phyloP scores from a whole-genome alignment of 2,888 invertebrate genomes.

The Ochlodes sylvanus region DNA sequence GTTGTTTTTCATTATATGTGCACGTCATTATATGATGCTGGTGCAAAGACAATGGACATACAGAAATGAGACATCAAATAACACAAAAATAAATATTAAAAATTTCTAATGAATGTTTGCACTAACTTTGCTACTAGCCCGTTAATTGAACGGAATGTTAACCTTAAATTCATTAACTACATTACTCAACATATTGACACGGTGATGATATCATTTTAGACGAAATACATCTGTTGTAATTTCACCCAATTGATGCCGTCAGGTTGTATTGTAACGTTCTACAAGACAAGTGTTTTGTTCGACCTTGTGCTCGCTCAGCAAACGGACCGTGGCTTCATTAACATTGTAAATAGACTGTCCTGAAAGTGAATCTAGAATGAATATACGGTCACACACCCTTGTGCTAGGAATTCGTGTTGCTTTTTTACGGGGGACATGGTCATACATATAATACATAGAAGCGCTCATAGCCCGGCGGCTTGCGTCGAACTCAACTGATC shows the following conservation, averaged over 20 bases:
- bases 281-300: constrained; percentile 34
- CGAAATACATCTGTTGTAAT: constrained; percentile 18
- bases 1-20: too few species aligned
- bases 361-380: constrained; percentile 36
- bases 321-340: constrained; percentile 39
- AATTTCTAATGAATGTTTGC: too few species aligned
- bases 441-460: not conserved
- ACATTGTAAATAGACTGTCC: constrained; percentile 34
- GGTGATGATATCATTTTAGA: constrained; percentile 32
- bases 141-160: not conserved
- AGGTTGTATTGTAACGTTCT: constrained; percentile 12
- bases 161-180: constrained; percentile 16
- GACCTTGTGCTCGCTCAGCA: constrained; percentile 34
- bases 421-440: not conserved
- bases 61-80: too few species aligned
- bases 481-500: too few species aligned
- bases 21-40: too few species aligned
- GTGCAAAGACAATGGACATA: too few species aligned
- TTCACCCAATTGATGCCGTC: constrained; percentile 7
- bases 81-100: too few species aligned
- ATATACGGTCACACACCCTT: constrained; percentile 1
- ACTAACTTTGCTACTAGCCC: too few species aligned
- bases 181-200: constrained; percentile 17
- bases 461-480: too few species aligned
- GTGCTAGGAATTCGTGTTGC: not conserved